These are phyloP conservation scores for Diachasmimorpha longicaudata DNA, from an alignment of 1,140 invertebrate genomes.

Conservation along the genomic window DNA sequence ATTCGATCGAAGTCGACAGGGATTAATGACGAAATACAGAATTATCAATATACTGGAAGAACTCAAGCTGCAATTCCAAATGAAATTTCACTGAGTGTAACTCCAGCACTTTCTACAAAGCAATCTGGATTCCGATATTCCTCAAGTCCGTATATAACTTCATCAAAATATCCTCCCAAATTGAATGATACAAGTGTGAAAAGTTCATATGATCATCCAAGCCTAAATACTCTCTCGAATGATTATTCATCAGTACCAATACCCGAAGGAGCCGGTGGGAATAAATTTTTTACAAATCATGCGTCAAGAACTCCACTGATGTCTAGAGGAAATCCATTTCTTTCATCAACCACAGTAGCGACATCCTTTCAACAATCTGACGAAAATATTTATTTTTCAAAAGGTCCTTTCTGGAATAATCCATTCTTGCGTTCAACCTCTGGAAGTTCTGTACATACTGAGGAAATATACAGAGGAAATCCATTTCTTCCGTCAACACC, in stretches of 20 bases:
- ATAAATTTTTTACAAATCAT: conserved; percentile 17
- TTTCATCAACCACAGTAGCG: neutral
- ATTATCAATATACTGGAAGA: neutral
- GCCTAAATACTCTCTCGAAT: neutral
- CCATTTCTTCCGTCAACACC: neutral
- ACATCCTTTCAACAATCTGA: neutral
- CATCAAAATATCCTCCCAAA: too few species aligned
- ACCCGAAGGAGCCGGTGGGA: neutral
- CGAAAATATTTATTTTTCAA: neutral
- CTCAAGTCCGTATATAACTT: neutral
- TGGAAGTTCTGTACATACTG: neutral
- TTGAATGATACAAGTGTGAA: too few species aligned
- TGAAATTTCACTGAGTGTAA: neutral
- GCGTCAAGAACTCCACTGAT: neutral
- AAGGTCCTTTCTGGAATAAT: neutral
- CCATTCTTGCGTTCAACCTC: neutral
- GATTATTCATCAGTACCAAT: neutral
- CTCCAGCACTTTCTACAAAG: neutral
- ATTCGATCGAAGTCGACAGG: neutral
- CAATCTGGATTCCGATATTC: neutral
- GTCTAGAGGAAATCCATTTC: neutral
- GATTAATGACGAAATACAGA: neutral
- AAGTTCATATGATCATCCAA: too few species aligned
- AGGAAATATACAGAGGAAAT: neutral
- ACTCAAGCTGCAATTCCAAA: neutral